These are phyloP conservation scores for Steinernema scapterisci DNA, from an alignment of 2,888 invertebrate genomes.

Conservation along the genomic window DNA sequence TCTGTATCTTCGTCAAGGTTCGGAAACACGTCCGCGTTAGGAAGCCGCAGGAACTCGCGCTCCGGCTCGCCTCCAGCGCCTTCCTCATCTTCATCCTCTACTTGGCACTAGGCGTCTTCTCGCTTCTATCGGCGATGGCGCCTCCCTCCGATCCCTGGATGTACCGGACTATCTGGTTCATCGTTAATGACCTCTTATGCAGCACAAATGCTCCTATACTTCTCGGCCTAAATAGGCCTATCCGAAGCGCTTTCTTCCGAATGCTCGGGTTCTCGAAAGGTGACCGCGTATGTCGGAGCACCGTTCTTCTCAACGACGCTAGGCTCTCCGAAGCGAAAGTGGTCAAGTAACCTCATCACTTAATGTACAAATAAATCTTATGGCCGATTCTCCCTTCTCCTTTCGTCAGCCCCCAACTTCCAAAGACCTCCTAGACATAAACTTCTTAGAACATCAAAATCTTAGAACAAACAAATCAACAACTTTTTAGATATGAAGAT, in stretches of 20 bases:
- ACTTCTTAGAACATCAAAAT: too few relatives aligned
- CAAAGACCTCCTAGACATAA: too few relatives aligned
- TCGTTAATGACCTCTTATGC: slow-evolving; percentile 56
- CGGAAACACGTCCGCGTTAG: slow-evolving; percentile 51
- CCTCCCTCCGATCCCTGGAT: slow-evolving; percentile 51
- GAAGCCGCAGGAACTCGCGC: slow-evolving; percentile 50
- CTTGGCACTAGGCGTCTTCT: slow-evolving; percentile 49
- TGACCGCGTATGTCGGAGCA: not conserved
- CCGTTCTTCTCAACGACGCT: not conserved
- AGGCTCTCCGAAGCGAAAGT: not conserved
- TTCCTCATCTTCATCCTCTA: slow-evolving; percentile 56
- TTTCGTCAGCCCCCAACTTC: too few relatives aligned
- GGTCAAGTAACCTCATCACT: not conserved
- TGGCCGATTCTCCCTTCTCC: too few relatives aligned
- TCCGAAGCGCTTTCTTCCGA: slow-evolving; percentile 42
- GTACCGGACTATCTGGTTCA: slow-evolving; percentile 54
- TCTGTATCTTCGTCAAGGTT: slow-evolving; percentile 52
- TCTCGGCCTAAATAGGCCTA: slow-evolving; percentile 48
- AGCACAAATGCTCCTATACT: slow-evolving; percentile 48
- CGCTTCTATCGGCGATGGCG: slow-evolving; percentile 48
- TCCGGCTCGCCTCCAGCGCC: slow-evolving; percentile 52
- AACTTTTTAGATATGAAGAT: slow-evolving; percentile 18
- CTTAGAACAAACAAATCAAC: slow-evolving; percentile 9
- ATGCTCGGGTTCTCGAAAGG: slow-evolving; percentile 18
- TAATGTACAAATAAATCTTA: not conserved